Base-by-base conservation (phyloP, 2,113 vertebrate species). In the Bubalus kerabau region DNA sequence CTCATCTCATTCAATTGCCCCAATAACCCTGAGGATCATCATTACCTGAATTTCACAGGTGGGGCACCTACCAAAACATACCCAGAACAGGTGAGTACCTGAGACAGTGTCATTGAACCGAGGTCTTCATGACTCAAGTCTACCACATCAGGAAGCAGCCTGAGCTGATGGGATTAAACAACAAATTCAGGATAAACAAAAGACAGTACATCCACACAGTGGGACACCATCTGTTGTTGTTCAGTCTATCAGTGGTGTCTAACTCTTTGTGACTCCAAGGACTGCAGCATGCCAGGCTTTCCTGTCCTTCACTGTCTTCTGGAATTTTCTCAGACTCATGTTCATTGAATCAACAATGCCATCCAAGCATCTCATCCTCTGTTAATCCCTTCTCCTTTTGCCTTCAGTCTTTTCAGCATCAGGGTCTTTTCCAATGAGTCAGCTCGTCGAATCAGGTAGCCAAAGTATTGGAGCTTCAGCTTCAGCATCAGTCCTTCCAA, bases 101-200 rank as follows among this genome's bases (percentile, higher is more conserved):
- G 1, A 54, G 30, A 88, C 1, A 4, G 6, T 7, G 5, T 59
- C 30, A 6, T 14, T 6, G 17, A 81, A 36, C 14, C 1, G 2
- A 52, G 16, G n/a, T 30, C 43, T 21, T 15, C 1, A 1, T 43
- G 46, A 71, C 9, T 62, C 54, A 14, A 10, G 16, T 62, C n/a
- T 14, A 40, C 7, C 43, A 23, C 4, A 14, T 16, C 10, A 1
- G 48, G 43, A 80, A 30, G 50, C 1, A 7, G 13, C 0, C 0
- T 52, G 32, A 13, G 2, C 24, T 40, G 5, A 36, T 15, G 6
- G 15, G 4, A 19, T 57, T 52, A 11, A 91, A 80, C 67, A 48
- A 3, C 16, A 57, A 50, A 80, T 3, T 14, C 3, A 8, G 7
- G 16, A 30, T 54, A 40, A 50, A 60, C 28, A 28, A 36, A 62